phyloP scores from a whole-genome alignment of 2,113 vertebrate species.

The Etia nguti region DNA sequence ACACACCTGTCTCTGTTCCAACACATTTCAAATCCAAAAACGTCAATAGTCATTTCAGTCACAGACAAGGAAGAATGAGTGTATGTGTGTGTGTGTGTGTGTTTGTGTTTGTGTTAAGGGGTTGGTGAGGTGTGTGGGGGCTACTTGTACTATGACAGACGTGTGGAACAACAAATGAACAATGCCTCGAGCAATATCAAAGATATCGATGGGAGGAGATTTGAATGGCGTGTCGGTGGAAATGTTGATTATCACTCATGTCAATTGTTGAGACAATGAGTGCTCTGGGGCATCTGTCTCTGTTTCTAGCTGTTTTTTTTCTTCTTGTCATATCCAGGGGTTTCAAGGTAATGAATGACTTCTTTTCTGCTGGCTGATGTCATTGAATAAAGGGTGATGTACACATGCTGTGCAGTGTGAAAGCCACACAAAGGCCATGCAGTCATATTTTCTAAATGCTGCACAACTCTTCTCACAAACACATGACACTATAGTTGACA shows the following conservation, averaged over 20 bases:
- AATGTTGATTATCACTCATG: conserved; percentile 58
- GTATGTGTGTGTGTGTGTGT: neutral
- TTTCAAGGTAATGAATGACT: conserved; percentile 43
- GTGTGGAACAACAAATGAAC: conserved; percentile 54
- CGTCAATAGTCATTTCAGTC: conserved; percentile 61
- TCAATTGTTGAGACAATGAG: conserved; percentile 47
- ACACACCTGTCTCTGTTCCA: conserved; percentile 1
- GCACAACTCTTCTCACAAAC: neutral
- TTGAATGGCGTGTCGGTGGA: conserved; percentile 45
- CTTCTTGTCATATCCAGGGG: conserved; percentile 33
- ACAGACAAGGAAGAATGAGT: conserved; percentile 25
- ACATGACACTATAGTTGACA: neutral
- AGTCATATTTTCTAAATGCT: neutral
- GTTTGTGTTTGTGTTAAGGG: neutral
- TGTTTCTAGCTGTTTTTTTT: conserved; percentile 9
- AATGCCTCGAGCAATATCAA: conserved; percentile 57
- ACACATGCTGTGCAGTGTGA: conserved; percentile 15
- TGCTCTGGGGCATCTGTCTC: conserved; percentile 48
- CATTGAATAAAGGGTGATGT: conserved; percentile 41
- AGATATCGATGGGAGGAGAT: conserved; percentile 54
- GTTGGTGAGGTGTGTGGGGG: neutral
- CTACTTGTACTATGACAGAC: conserved; percentile 40
- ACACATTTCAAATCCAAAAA: conserved; percentile 64
- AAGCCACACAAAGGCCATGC: conserved; percentile 5
- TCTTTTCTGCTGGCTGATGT: conserved; percentile 32